Evolutionary conservation across 2,888 invertebrate species (phyloP).

Genomic region (Ectropis crepuscularia): DNA sequence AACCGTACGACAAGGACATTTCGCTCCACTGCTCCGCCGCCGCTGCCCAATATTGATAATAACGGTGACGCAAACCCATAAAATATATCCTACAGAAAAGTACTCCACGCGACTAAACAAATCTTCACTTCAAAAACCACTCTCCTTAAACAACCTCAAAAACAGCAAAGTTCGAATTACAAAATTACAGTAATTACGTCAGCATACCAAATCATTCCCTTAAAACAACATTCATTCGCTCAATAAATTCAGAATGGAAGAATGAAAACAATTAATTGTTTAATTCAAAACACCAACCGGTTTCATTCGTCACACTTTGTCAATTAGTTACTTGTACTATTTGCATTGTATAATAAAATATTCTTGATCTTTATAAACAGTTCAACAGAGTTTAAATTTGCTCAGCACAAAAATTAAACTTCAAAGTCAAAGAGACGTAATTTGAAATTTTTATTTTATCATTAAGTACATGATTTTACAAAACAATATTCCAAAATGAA

Average conservation of each 20-base stretch:
- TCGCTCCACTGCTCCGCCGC: no score
- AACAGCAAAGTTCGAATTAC: slow-evolving; percentile 54
- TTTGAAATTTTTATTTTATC: no score
- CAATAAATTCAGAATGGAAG: slow-evolving; percentile 66
- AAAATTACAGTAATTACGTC: slow-evolving; percentile 72
- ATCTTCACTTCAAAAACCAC: background rate
- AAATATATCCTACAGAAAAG: background rate
- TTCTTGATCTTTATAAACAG: slow-evolving; percentile 8
- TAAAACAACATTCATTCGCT: slow-evolving; percentile 58
- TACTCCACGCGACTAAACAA: background rate
- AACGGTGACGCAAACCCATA: no score
- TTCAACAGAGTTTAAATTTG: slow-evolving; percentile 28
- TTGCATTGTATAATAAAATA: slow-evolving; percentile 5
- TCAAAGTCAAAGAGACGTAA: no score
- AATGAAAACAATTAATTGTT: slow-evolving; percentile 81
- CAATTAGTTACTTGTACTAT: slow-evolving; percentile 41
- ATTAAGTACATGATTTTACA: no score
- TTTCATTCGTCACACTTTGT: slow-evolving; percentile 66
- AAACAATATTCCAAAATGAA: no score
- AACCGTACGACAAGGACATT: no score
- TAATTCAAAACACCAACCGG: slow-evolving; percentile 78
- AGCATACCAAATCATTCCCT: slow-evolving; percentile 64
- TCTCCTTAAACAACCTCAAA: slow-evolving; percentile 21
- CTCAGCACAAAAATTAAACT: no score
- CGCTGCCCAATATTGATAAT: no score